A percentile compares a stretch with the other conserved stretches of the same genome.
These are phyloP conservation scores for Calonectris borealis DNA, from an alignment of 2,113 vertebrate genomes.

Conservation along the genomic window DNA sequence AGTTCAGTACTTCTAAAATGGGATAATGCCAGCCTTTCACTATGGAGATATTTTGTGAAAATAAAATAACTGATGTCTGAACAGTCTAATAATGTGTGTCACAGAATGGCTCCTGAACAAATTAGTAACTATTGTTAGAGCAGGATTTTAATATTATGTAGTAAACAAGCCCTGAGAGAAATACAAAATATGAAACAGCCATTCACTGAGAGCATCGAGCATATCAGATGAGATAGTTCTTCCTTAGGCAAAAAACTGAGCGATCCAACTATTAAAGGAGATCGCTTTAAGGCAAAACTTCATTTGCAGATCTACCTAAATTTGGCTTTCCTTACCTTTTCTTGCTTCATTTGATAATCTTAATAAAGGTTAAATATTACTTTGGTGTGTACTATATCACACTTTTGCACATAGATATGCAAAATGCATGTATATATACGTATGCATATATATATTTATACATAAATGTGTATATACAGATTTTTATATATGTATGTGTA, in stretches of 20 bases:
- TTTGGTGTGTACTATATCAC: not conserved
- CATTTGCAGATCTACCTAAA: not conserved
- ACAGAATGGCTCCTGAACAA: not conserved
- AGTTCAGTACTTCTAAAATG: not conserved
- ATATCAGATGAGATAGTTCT: not conserved
- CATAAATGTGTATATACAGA: not conserved
- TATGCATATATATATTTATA: not conserved
- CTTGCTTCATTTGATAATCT: not conserved
- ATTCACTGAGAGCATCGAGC: not conserved
- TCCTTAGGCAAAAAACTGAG: not conserved
- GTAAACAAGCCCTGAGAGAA: conserved; percentile 4
- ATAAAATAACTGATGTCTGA: not conserved
- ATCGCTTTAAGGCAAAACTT: not conserved
- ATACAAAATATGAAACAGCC: not conserved
- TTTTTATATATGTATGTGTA: not conserved
- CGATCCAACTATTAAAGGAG: accelerated
- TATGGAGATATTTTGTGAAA: not conserved
- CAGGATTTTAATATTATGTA: not conserved
- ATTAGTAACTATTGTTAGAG: not conserved
- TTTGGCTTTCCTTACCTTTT: not conserved
- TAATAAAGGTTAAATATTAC: not conserved
- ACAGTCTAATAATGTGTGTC: not conserved
- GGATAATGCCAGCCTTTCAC: not conserved
- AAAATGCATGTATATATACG: not conserved
- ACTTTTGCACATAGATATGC: not conserved